Evolutionary conservation across 1,140 invertebrate species (phyloP), one percentile per base, ranked within the genome.

Genomic region (Bombyx mandarina): DNA sequence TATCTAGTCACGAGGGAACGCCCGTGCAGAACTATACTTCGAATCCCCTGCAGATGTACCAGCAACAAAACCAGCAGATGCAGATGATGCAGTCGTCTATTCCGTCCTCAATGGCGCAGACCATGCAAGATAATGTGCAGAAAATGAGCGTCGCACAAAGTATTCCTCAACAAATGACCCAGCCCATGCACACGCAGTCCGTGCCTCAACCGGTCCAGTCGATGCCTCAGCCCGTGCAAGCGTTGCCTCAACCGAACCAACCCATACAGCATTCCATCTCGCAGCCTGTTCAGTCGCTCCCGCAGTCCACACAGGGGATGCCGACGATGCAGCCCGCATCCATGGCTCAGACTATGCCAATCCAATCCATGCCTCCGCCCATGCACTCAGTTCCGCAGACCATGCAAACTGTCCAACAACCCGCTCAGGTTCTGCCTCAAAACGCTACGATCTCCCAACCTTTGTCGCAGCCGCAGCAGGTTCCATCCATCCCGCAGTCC

Each of bases 1-100:
- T 85, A 74, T 89, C 88, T 75, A 89, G 88, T 82, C 86, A 89
- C 69, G 88, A 89, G 74, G 86, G 88, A 69, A 88, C 85, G 7
- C 85, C 86, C 3, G 82, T 88, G 69, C 84, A 88, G 65, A 80
- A 87, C 75, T 87, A 75, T 54, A 62, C 77, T 64, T 73, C 79
- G 57, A 85, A 87, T 64, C 84, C 84, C 50, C 62, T 87, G 61
- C 82, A 86, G 54, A 77, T 85, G 73, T 87, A 86, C 67, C 82
- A 81, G 55, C 69, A 59, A 8, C 78, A 79, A 60, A 71, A 64
- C 44, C 76, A 78, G 55, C 66, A 69, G 0, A 61, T 71, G 44
- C 81, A 80, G 60, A 61, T 71, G 18, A 65, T 81, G 59, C 77
- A 77, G 43, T 35, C 59, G 7, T 61, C 57, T 5, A 55, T 67